These are phyloP conservation scores for Aurelia aurita complex sp. Pacific DNA, from an alignment of 30 jellyfish, hydroid and myxozoan genomes.

Conservation along the genomic window DNA sequence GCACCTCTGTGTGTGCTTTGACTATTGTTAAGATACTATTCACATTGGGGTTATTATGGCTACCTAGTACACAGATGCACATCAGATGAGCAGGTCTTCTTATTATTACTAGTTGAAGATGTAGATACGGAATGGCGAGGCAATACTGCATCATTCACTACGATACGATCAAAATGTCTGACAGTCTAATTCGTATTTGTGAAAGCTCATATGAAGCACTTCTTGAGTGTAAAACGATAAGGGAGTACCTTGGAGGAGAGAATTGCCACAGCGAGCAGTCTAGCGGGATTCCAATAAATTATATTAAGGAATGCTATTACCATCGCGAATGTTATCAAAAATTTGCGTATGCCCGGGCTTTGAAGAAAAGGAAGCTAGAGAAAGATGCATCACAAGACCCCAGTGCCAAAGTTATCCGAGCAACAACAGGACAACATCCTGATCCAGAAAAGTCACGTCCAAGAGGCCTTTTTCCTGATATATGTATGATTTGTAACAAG, in stretches of 20 bases:
- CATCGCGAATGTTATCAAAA: constrained; percentile 43
- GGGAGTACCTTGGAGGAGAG: constrained; percentile 52
- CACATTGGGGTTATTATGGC: too few species aligned
- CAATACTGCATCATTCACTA: constrained; percentile 31
- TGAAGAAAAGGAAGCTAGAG: constrained; percentile 24
- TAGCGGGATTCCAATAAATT: constrained; percentile 42
- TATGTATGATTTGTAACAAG: constrained; percentile 51
- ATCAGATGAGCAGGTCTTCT: not conserved
- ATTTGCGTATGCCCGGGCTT: constrained; percentile 35
- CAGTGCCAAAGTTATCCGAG: constrained; percentile 17
- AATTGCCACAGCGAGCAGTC: constrained; percentile 54
- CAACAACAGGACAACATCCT: constrained; percentile 1
- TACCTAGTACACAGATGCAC: not conserved
- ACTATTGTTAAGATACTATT: too few species aligned
- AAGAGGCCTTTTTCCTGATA: constrained; percentile 40
- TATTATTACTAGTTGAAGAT: too few species aligned
- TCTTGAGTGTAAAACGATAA: constrained; percentile 42
- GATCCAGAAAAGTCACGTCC: constrained; percentile 21
- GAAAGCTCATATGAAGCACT: constrained; percentile 31
- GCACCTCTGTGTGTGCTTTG: too few species aligned
- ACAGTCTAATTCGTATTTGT: constrained; percentile 19
- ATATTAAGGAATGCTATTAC: not conserved
- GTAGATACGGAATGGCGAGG: too few species aligned
- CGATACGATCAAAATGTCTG: constrained; percentile 35
- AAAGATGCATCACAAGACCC: not conserved